A percentile compares a stretch with the other conserved stretches of the same genome.
Conservation (phyloP, 2,797 vertebrate genomes). For the Periparus ater region DNA sequence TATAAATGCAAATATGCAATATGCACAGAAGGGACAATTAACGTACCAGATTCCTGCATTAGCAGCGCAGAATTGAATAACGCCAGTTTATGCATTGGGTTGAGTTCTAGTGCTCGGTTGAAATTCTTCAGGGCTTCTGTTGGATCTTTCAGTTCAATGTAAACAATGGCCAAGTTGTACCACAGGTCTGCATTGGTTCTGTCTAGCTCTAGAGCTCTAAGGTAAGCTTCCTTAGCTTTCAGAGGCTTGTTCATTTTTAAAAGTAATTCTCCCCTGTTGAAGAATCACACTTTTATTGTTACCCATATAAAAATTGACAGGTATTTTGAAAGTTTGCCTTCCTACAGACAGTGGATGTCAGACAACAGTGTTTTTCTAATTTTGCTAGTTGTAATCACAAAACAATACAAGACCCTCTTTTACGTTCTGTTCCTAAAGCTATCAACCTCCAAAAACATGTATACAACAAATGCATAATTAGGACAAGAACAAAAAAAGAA, state of each 20-base stretch:
- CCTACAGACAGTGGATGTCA: background rate
- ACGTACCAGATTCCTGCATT: slow-evolving; percentile 98
- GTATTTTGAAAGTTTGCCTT: background rate
- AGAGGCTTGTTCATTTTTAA: slow-evolving; percentile 97
- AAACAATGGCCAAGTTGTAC: slow-evolving; percentile 98
- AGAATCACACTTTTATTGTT: background rate
- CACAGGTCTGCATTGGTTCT: slow-evolving; percentile 93
- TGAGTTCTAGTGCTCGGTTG: slow-evolving; percentile 91
- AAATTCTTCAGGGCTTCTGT: slow-evolving; percentile 93
- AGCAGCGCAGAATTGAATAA: slow-evolving; percentile 96
- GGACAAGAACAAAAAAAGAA: background rate
- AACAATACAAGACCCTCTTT: background rate
- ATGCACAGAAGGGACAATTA: background rate
- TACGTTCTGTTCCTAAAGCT: background rate
- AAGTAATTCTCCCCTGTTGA: slow-evolving; percentile 91
- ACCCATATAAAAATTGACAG: background rate
- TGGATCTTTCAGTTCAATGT: slow-evolving; percentile 97
- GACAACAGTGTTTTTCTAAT: fast-evolving
- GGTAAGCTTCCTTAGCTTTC: slow-evolving; percentile 94
- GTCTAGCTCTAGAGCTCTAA: slow-evolving; percentile 92
- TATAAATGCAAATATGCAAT: background rate
- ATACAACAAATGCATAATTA: background rate
- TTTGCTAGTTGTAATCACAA: background rate
- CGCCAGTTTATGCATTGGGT: slow-evolving; percentile 90
- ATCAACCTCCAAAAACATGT: background rate